Evolutionary conservation across 1,140 invertebrate species (phyloP).

Genomic region (Platyscapa corneri): DNA sequence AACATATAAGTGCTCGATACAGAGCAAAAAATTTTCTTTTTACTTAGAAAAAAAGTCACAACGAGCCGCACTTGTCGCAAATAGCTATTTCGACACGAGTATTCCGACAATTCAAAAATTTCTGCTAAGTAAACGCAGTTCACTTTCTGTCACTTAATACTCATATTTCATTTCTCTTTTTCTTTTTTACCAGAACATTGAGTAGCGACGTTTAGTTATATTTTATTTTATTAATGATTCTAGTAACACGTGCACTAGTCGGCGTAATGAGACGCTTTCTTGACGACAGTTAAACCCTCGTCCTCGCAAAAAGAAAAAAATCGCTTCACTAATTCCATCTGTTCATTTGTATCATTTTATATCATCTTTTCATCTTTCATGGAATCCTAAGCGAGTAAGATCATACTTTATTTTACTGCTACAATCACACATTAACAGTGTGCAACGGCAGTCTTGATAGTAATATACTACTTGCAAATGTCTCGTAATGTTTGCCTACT

Average conservation of each 20-base stretch:
- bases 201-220: slow-evolving; percentile 41
- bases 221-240: slow-evolving; percentile 50
- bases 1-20: slow-evolving; percentile 35
- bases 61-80: slow-evolving; percentile 59
- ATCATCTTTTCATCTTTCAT: background rate
- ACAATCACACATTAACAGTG: slow-evolving; percentile 1
- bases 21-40: slow-evolving; percentile 46
- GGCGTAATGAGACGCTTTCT: slow-evolving; percentile 45
- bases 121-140: slow-evolving; percentile 63
- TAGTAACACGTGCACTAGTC: slow-evolving; percentile 46
- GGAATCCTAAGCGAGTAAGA: slow-evolving; percentile 29
- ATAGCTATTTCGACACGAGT: slow-evolving; percentile 67
- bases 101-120: slow-evolving; percentile 66
- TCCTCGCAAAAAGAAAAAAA: slow-evolving; percentile 34
- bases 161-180: slow-evolving; percentile 16
- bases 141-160: slow-evolving; percentile 7
- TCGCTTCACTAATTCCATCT: slow-evolving; percentile 25
- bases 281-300: slow-evolving; percentile 16
- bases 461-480: slow-evolving; percentile 49
- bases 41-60: slow-evolving; percentile 62
- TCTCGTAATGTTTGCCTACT: slow-evolving; percentile 51
- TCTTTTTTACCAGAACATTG: slow-evolving; percentile 39
- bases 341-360: slow-evolving; percentile 17
- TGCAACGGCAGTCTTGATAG: slow-evolving; percentile 32
- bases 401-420: slow-evolving; percentile 34